Base-by-base conservation (phyloP, 2,888 invertebrate species). In the Sinodicranocentrus sp. region DNA sequence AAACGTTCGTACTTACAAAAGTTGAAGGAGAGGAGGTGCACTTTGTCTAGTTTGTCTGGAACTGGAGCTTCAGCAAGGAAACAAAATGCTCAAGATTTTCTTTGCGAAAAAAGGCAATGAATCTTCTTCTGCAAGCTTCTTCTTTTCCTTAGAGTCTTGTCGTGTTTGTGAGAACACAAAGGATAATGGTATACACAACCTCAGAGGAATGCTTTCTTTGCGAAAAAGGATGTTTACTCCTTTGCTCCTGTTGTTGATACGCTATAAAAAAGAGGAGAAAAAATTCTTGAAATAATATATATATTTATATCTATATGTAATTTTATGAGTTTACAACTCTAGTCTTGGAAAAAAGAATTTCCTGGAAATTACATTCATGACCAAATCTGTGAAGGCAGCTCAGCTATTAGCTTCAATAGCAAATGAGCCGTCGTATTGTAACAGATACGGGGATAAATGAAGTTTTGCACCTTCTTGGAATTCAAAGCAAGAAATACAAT, bases 101-200 rank as follows among this genome's bases (percentile, higher is more conserved):
- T n/a, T 3, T 2, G 48, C 48, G 48, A 48, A 48, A 48, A 33
- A 48, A n/a, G n/a, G 48, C 48, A 48, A 48, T 48, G 48, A 48
- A 48, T 48, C 48, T 48, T 48, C 10, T 48, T 10, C 48, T 10
- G 48, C 2, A 48, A 5, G 5, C 8, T 21, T 57, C 57, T 15
- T 57, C 23, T 57, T 21, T 57, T 57, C 52, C n/a, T 17, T n/a
- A 13, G 6, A 6, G 57, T 57, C 21, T 5, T 57, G 57, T 57
- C 57, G n/a, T 3, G 57, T 57, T 57, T 6, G 57, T 21, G 57
- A 57, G 57, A 57, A 57, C 19, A 57, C 57, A 57, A 57, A 57
- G 21, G 57, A 57, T 21, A 23, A 57, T 21, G 10, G 21, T 23
- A 21, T 23, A n/a, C 57, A 48, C 48, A 19, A 57, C 57, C 57